phyloP scores from a whole-genome alignment of 2,888 invertebrate species.

The Stenurella melanura region DNA sequence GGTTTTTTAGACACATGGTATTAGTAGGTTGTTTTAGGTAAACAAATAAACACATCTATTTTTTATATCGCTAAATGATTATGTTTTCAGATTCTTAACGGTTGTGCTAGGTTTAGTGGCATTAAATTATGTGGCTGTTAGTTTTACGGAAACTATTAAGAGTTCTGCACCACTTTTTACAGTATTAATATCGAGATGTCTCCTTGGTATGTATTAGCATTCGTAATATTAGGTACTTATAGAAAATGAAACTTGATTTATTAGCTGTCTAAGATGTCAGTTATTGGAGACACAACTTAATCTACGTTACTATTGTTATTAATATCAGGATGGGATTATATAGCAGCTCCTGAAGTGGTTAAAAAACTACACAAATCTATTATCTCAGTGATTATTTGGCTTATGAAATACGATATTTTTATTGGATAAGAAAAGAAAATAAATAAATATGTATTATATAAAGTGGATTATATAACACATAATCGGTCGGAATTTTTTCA shows the following conservation, averaged over 20 bases:
- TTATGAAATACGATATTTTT: too few relatives aligned
- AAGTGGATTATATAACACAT: too few relatives aligned
- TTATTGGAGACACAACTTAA: too few relatives aligned
- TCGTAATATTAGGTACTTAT: constrained; percentile 7
- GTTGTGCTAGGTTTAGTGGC: constrained; percentile 84
- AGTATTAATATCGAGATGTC: constrained; percentile 81
- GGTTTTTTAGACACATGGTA: constrained; percentile 84
- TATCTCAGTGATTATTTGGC: too few relatives aligned
- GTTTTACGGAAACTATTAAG: constrained; percentile 88
- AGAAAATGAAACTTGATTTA: background rate
- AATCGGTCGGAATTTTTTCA: too few relatives aligned
- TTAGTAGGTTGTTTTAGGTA: constrained; percentile 84
- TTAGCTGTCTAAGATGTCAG: too few relatives aligned
- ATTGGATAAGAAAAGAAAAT: too few relatives aligned
- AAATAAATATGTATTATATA: too few relatives aligned
- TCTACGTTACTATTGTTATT: too few relatives aligned
- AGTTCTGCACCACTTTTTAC: constrained; percentile 88
- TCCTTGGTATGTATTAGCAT: constrained; percentile 74
- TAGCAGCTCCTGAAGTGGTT: too few relatives aligned
- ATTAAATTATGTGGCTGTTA: constrained; percentile 85
- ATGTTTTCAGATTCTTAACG: constrained; percentile 79
- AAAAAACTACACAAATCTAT: too few relatives aligned
- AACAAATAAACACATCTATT: constrained; percentile 29
- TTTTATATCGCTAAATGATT: background rate
- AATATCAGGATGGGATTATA: too few relatives aligned